A percentile compares a stretch with the other conserved stretches of the same genome.
Evolutionary conservation across 1,140 invertebrate genomes (phyloP).

Genomic region (Zelostemma sp.): DNA sequence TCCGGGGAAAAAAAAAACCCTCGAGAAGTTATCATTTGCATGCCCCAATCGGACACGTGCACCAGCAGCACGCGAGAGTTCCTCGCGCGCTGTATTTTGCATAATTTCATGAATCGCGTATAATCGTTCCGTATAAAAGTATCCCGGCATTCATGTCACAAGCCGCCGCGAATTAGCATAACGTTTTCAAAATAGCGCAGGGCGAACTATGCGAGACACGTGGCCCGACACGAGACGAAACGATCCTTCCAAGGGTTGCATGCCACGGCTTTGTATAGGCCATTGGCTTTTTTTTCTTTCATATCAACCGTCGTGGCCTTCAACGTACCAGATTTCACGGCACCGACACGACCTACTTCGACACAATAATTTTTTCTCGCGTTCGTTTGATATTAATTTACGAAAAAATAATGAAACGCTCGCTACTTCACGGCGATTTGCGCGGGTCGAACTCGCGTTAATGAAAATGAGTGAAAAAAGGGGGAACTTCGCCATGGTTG

Average conservation of each 20-base stretch:
- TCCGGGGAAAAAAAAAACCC: conserved; percentile 17
- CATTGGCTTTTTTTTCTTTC: conserved; percentile 14
- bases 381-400: too few species aligned
- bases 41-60: conserved; percentile 52
- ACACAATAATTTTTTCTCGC: too few species aligned
- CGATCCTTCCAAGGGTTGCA: conserved; percentile 18
- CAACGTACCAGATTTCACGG: not conserved
- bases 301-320: conserved; percentile 4
- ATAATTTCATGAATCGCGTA: conserved; percentile 64
- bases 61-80: conserved; percentile 36
- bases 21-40: conserved; percentile 56
- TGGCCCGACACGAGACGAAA: conserved; percentile 52
- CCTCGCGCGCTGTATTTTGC: conserved; percentile 53
- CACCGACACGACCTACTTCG: conserved; percentile 1
- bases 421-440: conserved; percentile 5
- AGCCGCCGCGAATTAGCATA: conserved; percentile 57
- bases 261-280: conserved; percentile 18
- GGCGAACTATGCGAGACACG: conserved; percentile 45
- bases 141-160: conserved; percentile 48
- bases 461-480: not conserved
- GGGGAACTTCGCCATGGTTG: conserved; percentile 8
- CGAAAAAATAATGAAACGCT: too few species aligned
- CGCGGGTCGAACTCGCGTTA: not conserved
- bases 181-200: conserved; percentile 51
- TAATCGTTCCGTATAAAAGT: conserved; percentile 54